Evolutionary conservation across 2,888 invertebrate genomes (phyloP).

Genomic region (Ochropleura plecta): DNA sequence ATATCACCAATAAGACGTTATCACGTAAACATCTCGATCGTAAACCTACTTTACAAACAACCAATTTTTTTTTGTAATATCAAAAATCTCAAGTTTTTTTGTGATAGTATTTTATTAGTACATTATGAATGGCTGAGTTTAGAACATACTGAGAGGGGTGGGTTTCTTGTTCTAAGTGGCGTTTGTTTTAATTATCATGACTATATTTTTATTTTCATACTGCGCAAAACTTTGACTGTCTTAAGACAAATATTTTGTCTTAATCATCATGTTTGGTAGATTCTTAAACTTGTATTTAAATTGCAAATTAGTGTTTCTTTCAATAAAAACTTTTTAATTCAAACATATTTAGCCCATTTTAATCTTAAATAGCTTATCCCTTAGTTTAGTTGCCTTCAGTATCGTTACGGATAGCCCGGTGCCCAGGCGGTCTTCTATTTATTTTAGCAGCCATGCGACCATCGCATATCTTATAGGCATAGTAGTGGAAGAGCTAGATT

Average conservation of each 20-base stretch:
- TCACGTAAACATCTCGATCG: no score
- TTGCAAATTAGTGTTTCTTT: no score
- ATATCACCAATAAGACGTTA: no score
- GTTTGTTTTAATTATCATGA: neutral
- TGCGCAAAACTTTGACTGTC: neutral
- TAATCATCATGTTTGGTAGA: neutral
- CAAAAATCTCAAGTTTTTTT: neutral
- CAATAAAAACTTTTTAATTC: no score
- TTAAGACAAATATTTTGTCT: neutral
- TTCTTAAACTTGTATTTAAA: neutral
- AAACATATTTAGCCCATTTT: no score
- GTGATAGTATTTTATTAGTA: neutral
- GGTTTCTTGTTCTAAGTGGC: neutral
- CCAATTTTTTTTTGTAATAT: no score
- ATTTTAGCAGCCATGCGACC: neutral
- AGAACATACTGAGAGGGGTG: neutral
- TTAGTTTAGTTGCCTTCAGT: neutral
- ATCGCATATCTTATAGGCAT: neutral
- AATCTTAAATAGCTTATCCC: neutral
- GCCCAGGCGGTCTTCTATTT: neutral
- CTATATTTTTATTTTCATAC: neutral
- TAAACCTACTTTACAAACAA: no score
- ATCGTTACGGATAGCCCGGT: no score
- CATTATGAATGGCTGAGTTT: neutral
- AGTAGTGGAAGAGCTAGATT: slow-evolving; percentile 4